Evolutionary conservation across 2,797 vertebrate species (phyloP), one percentile per base, ranked within the genome.

Genomic region (Florisuga fusca): DNA sequence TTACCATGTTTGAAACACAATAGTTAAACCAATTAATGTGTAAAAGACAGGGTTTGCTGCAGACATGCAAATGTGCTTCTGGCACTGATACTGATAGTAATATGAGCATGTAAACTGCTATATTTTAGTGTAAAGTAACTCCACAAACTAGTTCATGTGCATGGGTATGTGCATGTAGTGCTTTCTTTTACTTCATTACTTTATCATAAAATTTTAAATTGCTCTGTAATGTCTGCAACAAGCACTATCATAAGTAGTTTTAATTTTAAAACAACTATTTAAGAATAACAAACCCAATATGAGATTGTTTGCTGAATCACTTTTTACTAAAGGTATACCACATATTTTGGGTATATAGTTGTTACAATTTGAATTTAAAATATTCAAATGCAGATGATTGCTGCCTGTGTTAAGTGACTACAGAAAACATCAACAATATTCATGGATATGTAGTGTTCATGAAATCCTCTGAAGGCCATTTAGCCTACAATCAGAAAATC

Each of bases 341-440:
- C 1, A n/a, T 36, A 53, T 8, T 27, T 61, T 45, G 9, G 2
- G 3, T 19, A 36, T 58, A 19, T 1, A 41, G 2, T 20, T 72
- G 3, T 22, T 79, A 67, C 5, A 59, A 27, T 68, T 27, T 51
- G 4, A 68, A 51, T 79, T 50, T 25, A 25, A 67, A 88, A 33
- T 51, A 7, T 53, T 38, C 9, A 48, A 51, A 27, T 45, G 5
- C 27, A 83, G 9, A 34, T 61, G 9, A 5, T 41, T 64, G 4
- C 0, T 1, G 29, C 18, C 18, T 61, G 12, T 73, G 15, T n/a
- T 68, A 67, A 88, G 14, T 55, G 59, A 72, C 7, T 38, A 53
- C 16, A 80, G 33, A 80, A 76, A 43, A 2, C 5, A 27, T 29
- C 16, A 29, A 50, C 36, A 55, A 9, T 76, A 50, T 62, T 59